A percentile compares a stretch with the other conserved stretches of the same genome.
phyloP scores from a whole-genome alignment of 2,113 vertebrate species.

The Sceloporus undulatus region DNA sequence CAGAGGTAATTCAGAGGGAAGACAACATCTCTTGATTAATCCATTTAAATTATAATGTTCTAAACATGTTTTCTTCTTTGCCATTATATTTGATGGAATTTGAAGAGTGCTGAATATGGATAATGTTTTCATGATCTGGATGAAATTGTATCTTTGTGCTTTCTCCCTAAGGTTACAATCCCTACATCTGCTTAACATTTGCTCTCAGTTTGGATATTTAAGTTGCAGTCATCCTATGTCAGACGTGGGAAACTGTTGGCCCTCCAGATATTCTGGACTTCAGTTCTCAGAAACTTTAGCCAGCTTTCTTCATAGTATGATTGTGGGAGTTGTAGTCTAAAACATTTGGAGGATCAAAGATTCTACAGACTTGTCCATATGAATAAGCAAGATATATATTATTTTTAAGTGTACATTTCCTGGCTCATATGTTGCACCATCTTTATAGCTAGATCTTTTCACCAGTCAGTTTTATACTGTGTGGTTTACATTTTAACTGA shows the following conservation, averaged over 20 bases:
- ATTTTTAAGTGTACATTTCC: conserved; percentile 7
- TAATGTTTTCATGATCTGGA: neutral
- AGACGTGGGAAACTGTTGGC: neutral
- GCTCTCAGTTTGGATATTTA: neutral
- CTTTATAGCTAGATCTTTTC: conserved; percentile 39
- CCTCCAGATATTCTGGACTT: neutral
- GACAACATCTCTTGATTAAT: too few species aligned
- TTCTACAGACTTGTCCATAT: neutral
- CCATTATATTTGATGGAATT: neutral
- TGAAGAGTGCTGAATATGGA: neutral
- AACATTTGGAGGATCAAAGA: neutral
- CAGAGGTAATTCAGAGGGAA: neutral
- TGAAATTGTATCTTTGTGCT: neutral
- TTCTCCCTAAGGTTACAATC: neutral
- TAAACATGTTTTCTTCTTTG: neutral
- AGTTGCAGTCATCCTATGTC: neutral
- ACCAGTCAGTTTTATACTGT: conserved; percentile 17
- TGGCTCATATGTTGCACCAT: conserved; percentile 21
- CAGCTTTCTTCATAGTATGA: neutral
- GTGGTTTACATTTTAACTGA: conserved; percentile 53
- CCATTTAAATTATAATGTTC: neutral
- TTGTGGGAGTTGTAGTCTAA: neutral
- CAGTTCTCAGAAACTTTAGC: neutral
- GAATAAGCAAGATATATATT: neutral
- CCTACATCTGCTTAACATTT: neutral